Base-by-base conservation (phyloP, 2,797 vertebrate genomes). In the Sylvia borin region DNA sequence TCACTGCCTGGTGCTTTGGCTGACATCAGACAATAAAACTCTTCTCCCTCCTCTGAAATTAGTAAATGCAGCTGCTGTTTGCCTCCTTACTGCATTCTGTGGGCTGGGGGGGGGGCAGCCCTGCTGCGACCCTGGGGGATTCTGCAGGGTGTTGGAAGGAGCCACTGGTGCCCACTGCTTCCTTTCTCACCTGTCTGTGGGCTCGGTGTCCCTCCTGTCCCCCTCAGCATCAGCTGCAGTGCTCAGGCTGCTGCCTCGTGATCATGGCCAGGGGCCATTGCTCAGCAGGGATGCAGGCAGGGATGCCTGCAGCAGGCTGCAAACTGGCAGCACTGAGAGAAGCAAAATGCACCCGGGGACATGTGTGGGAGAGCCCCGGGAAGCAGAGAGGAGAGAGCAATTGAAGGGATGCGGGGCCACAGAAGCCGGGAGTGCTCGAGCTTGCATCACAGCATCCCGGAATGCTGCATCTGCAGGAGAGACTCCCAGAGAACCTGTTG, bases 251-350 rank as follows among this genome's bases (percentile, higher is more conserved):
- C 67, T 68, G 72, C 68, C 42, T 29, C 13, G n/a, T 2, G 16
- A 45, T 13, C 21, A 4, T 3, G 1, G 17, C 53, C 7, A 0
- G 61, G 31, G 50, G 81, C 43, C 0, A 2, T 24, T 40, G 24
- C 57, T 70, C 13, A 3, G 21, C 65, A 51, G 51, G 76, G 66
- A 71, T 57, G 50, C 43, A 43, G 70, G 34, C 40, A 50, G 55
- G 32, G 22, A n/a, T 62, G 48, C 50, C 0, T 1, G 14, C 1
- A 2, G 38, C 26, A n/a, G 24, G 57, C 51, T 89, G 88, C 76
- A 76, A 74, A 65, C 22, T 3, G 29, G 48, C 50, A 72, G 58
- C 48, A 11, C 45, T 0, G 4, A 27, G 68, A 76, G 64, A 79
- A 62, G 21, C 6, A 75, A 79, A 88, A 68, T 5, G 12, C 51